Conservation (phyloP, 1,140 invertebrate species). For the Drosophila grimshawi region DNA sequence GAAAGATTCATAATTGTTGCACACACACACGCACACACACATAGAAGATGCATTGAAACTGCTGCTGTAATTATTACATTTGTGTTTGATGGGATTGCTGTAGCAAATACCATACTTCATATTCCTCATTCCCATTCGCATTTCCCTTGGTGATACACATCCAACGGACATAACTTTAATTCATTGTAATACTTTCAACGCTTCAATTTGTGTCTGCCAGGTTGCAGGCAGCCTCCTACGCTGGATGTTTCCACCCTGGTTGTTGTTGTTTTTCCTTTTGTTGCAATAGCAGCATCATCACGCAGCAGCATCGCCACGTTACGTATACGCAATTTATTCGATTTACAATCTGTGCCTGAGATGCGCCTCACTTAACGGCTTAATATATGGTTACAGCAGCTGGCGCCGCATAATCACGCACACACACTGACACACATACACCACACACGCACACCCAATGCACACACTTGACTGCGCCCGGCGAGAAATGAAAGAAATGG, state of each 20-base stretch:
- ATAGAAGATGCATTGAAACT: conserved; percentile 31
- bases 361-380: conserved; percentile 76
- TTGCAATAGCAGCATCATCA: conserved; percentile 24
- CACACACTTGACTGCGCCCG: conserved; percentile 57
- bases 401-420: conserved; percentile 65
- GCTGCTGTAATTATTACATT: conserved; percentile 3
- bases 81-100: conserved; percentile 10
- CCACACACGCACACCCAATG: conserved; percentile 4
- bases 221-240: not conserved
- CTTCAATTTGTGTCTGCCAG: conserved; percentile 19
- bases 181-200: conserved; percentile 78
- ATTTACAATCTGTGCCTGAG: conserved; percentile 70
- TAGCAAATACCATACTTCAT: conserved; percentile 21
- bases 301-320: conserved; percentile 24
- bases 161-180: conserved; percentile 70
- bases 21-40: conserved; percentile 34
- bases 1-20: conserved; percentile 80
- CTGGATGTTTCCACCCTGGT: not conserved
- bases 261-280: conserved; percentile 14
- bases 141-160: conserved; percentile 29
- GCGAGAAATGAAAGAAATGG: conserved; percentile 41
- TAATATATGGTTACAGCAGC: conserved; percentile 81
- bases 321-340: conserved; percentile 73
- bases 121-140: conserved; percentile 21
- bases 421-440: conserved; percentile 24